phyloP scores from a whole-genome alignment of 2,797 vertebrate genomes.

The Nasua narica region DNA sequence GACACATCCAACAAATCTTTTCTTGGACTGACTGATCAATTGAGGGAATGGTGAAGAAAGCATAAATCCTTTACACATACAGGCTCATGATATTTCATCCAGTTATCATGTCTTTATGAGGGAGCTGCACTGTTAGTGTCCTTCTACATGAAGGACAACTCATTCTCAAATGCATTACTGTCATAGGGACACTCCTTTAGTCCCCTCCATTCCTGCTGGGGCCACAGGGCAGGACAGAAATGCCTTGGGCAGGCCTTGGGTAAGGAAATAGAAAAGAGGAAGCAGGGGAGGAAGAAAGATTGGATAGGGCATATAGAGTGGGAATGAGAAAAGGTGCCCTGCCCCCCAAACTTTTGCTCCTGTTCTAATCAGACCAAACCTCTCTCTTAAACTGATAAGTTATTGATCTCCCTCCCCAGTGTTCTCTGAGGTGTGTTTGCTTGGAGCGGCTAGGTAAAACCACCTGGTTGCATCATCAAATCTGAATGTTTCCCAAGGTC shows the following conservation, averaged over 20 bases:
- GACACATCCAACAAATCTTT: neutral
- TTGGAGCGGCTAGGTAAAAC: neutral
- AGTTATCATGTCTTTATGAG: neutral
- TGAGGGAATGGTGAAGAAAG: neutral
- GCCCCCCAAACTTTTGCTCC: neutral
- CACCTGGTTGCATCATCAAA: neutral
- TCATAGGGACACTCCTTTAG: neutral
- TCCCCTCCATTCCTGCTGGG: neutral
- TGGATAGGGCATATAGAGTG: neutral
- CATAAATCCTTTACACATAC: neutral
- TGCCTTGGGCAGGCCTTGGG: neutral
- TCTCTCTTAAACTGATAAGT: neutral
- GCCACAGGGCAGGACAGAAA: neutral
- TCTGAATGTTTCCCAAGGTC: neutral
- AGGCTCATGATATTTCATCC: neutral
- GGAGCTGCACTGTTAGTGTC: neutral
- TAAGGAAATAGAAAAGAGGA: neutral
- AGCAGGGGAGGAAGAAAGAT: neutral
- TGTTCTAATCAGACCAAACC: neutral
- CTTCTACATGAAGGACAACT: neutral
- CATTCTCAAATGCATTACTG: neutral
- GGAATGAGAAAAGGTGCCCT: neutral
- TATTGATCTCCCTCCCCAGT: neutral
- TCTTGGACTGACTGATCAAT: neutral
- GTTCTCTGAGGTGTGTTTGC: neutral